Evolutionary conservation across 2,888 invertebrate species (phyloP), one percentile per base, ranked within the genome.

Genomic region (Diabrotica balteata): DNA sequence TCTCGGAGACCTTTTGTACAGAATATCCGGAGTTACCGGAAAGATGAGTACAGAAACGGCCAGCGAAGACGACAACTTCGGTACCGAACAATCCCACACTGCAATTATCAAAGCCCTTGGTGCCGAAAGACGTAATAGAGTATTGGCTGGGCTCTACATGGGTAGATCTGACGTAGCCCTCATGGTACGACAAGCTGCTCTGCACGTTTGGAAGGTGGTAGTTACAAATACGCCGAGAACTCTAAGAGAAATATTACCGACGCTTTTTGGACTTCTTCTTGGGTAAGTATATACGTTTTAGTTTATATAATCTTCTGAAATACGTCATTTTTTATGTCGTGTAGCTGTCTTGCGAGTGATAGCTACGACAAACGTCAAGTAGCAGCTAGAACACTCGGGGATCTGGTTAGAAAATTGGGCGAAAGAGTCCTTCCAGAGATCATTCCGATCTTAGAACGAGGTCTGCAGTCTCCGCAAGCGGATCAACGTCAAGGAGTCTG

Each of bases 151-250:
- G 0, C 86, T 98, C 52, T 99, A 99, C 82, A 97, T 99, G 95
- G 97, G 97, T 4, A 88, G 98, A 65, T 97, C 97, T 61, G 98
- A 99, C 81, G 97, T 97, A 0, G 96, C 98, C 4, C 86, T 98
- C 60, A 94, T 97, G 92, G 98, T 77, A 7, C 89, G 98, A 0
- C 98, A 98, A 86, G 95, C 98, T 0, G 97, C 99, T 8, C 88
- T 98, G 66, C 99, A 99, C 83, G 98, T 99, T 0, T 99, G 99
- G 99, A 99, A 99, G 87, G 95, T 98, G 74, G 97, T 99, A 1
- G 98, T 99, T 1, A 95, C 97, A 1, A 98, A 99, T 83, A 99
- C 98, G 0, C 98, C 98, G 0, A 90, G 96, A 82, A 98, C 98
- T 0, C 86, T 99, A 54, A 89, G 96, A 70, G 98, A 98, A 88